A percentile compares a stretch with the other conserved stretches of the same genome.
phyloP scores from a whole-genome alignment of 1,140 invertebrate species.

The Neotoxoptera formosana region DNA sequence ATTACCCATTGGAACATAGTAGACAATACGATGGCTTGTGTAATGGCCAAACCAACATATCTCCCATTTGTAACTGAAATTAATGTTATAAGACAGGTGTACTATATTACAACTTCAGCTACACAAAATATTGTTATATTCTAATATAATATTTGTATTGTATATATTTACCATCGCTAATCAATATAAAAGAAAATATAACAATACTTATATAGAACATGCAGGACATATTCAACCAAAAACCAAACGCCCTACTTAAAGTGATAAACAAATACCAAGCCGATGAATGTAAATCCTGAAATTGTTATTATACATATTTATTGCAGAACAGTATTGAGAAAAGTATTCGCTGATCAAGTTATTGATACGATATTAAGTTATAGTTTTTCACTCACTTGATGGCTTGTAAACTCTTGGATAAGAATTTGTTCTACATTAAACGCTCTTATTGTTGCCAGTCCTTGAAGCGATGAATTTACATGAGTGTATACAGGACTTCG shows the following conservation, averaged over 20 bases:
- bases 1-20: conserved; percentile 87
- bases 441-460: conserved; percentile 87
- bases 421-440: conserved; percentile 81
- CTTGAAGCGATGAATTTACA: conserved; percentile 86
- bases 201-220: conserved; percentile 74
- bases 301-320: background rate
- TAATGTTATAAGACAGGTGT: no score
- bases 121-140: no score
- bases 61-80: conserved; percentile 66
- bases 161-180: conserved; percentile 62
- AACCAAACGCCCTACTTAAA: conserved; percentile 83
- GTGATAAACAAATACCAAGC: conserved; percentile 78
- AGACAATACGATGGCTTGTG: conserved; percentile 81
- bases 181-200: conserved; percentile 75
- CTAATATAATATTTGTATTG: no score
- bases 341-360: background rate
- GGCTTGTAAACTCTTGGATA: conserved; percentile 80
- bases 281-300: conserved; percentile 71
- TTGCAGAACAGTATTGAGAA: background rate
- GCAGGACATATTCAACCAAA: conserved; percentile 81
- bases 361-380: no score
- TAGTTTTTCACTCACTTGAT: conserved; percentile 67
- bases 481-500: conserved; percentile 86
- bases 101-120: no score
- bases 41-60: conserved; percentile 84